phyloP scores from a whole-genome alignment of 2,888 invertebrate genomes.

The Diarsia rubi region DNA sequence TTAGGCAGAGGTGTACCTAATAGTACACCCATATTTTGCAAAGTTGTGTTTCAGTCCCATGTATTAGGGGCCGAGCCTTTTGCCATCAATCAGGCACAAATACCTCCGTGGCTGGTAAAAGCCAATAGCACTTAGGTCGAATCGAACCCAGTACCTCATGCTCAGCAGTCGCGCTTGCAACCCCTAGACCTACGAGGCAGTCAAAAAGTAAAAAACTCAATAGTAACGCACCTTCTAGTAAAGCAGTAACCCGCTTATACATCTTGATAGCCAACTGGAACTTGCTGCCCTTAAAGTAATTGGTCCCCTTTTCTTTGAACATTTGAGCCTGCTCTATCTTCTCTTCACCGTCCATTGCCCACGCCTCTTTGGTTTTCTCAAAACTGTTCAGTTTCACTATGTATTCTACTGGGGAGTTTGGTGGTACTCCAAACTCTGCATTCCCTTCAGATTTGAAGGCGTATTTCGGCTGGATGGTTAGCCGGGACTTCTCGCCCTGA shows the following conservation, averaged over 20 bases:
- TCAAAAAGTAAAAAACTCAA: not conserved
- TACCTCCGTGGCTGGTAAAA: no score
- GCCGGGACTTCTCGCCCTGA: conserved; percentile 94
- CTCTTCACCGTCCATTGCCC: conserved; percentile 95
- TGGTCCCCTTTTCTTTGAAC: conserved; percentile 97
- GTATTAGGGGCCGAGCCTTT: no score
- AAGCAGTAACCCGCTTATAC: conserved; percentile 94
- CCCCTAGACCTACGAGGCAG: no score
- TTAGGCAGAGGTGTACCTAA: no score
- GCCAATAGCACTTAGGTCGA: no score
- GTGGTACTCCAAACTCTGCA: conserved; percentile 93
- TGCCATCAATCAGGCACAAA: no score
- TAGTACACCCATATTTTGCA: no score
- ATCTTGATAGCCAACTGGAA: conserved; percentile 95
- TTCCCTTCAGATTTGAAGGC: conserved; percentile 95
- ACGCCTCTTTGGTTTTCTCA: conserved; percentile 95
- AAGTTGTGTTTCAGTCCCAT: no score
- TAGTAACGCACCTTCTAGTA: conserved; percentile 88
- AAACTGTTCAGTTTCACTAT: conserved; percentile 95
- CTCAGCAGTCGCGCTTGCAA: no score
- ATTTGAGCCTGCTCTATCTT: conserved; percentile 95
- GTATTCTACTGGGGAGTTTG: conserved; percentile 95
- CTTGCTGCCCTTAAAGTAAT: conserved; percentile 96
- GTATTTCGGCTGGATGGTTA: conserved; percentile 94
- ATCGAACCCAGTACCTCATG: no score